A percentile compares a stretch with the other conserved stretches of the same genome.
Conservation (phyloP, 2,113 vertebrate species). For the Campylorhamphus procurvoides region DNA sequence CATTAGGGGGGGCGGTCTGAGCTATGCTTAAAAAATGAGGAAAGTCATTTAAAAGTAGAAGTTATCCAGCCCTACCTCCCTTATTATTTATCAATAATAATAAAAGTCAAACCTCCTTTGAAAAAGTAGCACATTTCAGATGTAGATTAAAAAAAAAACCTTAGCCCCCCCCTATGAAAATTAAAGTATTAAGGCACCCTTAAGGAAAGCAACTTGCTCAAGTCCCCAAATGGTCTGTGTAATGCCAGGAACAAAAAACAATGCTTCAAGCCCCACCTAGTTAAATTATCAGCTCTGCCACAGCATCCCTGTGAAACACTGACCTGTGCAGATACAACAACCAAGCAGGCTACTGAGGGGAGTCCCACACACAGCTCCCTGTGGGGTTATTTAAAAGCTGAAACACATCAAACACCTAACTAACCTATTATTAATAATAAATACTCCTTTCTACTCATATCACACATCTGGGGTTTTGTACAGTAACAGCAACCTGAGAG, state of each 20-base stretch:
- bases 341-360: accelerated
- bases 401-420: neutral
- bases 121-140: neutral
- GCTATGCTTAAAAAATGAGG: conserved; percentile 12
- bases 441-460: neutral
- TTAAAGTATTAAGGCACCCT: neutral
- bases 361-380: neutral
- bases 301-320: neutral
- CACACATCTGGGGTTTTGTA: neutral
- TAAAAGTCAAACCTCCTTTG: neutral
- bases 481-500: neutral
- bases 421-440: neutral
- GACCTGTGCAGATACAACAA: neutral
- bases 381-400: neutral
- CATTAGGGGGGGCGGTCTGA: conserved; percentile 1
- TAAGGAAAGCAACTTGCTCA: neutral
- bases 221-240: neutral
- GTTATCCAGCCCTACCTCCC: neutral
- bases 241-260: neutral
- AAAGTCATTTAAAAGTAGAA: conserved; percentile 29
- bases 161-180: neutral
- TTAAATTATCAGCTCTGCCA: neutral
- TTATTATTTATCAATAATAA: neutral
- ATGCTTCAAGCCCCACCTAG: neutral
- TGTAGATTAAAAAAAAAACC: neutral